Evolutionary conservation across 2,113 vertebrate species (phyloP), one percentile per base, ranked within the genome.

Genomic region (Nerophis ophidion): DNA sequence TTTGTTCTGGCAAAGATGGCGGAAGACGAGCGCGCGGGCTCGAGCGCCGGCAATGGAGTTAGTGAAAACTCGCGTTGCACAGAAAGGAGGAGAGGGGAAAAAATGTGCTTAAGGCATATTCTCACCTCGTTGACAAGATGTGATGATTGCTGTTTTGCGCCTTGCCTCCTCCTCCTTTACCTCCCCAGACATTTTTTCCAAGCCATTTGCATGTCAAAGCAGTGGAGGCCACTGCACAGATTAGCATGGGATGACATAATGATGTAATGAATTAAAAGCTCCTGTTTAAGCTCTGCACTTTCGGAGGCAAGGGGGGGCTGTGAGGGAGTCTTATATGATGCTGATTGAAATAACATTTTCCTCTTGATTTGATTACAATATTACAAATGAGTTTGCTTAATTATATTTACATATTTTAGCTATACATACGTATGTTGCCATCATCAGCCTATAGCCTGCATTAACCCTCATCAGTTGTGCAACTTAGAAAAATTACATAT

Each of bases 191-290:
- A 65, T 84, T 85, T 86, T 26, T 84, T 81, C 83, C 81, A 80
- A 83, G 33, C 89, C 89, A 93, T 95, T 95, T 96, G 91, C 93
- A 93, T 95, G 93, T 94, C 91, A 93, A 92, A 94, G 93, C 92
- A 85, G 86, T 74, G 80, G 90, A 92, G 91, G 90, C 88, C 90
- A 90, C 90, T 89, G 90, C 76, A 83, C 89, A 93, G 93, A 93
- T 94, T 93, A 93, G 92, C 89, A 90, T 89, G 91, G 90, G 92
- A 92, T 93, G 92, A 92, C 92, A 94, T 91, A 93, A 95, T 91
- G 91, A 94, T 93, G 92, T 91, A 92, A 93, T 93, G 92, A 93
- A 94, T 94, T 94, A 94, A 94, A 94, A 85, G 89, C 87, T 87
- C 82, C 88, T 91, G 89, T 91, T 93, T 92, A 91, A 84, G 76